Evolutionary conservation across 2,888 invertebrate species (phyloP).

Genomic region (Eumerus sabulonum): DNA sequence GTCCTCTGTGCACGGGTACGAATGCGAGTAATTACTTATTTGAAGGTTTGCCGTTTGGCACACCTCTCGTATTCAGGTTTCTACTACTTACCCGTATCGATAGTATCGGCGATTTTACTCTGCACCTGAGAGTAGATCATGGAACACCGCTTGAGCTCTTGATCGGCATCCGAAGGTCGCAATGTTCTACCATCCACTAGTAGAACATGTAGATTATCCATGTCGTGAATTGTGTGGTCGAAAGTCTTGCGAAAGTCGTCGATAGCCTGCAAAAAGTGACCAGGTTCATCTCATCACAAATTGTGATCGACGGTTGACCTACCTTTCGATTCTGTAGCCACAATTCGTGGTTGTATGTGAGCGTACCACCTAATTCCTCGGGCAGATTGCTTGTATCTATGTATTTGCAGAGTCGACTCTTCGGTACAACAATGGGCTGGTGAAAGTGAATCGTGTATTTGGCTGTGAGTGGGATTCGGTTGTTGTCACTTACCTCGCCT

Average conservation of each 20-base stretch:
- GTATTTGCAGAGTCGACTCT: conserved; percentile 84
- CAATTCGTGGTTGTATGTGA: conserved; percentile 85
- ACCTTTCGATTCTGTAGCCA: conserved; percentile 90
- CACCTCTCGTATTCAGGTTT: conserved; percentile 3
- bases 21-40: conserved; percentile 44
- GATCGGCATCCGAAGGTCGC: conserved; percentile 81
- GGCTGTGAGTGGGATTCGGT: not conserved
- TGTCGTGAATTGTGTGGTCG: conserved; percentile 81
- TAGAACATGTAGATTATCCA: conserved; percentile 82
- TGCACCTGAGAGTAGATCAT: conserved; percentile 81
- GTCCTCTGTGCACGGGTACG: conserved; percentile 29
- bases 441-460: conserved; percentile 27
- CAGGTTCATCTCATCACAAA: too few relatives aligned
- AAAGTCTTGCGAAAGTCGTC: conserved; percentile 85
- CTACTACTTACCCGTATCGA: conserved; percentile 79
- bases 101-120: conserved; percentile 79
- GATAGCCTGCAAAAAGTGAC: conserved; percentile 81
- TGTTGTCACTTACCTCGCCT: conserved; percentile 79
- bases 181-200: conserved; percentile 81
- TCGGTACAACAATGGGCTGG: conserved; percentile 86
- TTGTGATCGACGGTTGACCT: conserved; percentile 72
- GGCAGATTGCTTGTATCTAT: conserved; percentile 86
- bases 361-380: conserved; percentile 85
- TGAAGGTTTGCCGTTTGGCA: conserved; percentile 23
- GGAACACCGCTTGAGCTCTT: conserved; percentile 80